phyloP scores from a whole-genome alignment of 2,113 vertebrate genomes.

The Engraulis encrasicolus region DNA sequence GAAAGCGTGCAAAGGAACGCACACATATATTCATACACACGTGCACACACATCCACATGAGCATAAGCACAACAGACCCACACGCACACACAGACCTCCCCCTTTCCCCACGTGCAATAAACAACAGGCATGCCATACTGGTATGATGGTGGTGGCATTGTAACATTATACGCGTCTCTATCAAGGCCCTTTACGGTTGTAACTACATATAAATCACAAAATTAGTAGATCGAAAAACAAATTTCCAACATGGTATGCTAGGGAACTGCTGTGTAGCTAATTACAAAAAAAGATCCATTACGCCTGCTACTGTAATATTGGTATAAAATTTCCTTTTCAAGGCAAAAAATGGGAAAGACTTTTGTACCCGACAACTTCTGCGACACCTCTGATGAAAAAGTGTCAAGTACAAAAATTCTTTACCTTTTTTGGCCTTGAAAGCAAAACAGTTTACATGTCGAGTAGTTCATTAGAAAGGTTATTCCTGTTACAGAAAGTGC shows the following conservation, averaged over 20 bases:
- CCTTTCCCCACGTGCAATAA: neutral
- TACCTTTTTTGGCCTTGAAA: no score
- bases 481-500: neutral
- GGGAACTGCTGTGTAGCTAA: neutral
- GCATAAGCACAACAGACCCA: neutral
- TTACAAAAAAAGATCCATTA: no score
- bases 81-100: neutral
- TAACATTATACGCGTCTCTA: neutral
- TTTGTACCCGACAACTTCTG: no score
- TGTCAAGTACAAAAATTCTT: no score
- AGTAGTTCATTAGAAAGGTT: neutral
- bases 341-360: no score
- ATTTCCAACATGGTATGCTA: neutral
- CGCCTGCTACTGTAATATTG: no score
- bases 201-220: neutral
- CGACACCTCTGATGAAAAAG: no score
- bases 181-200: neutral
- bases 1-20: no score
- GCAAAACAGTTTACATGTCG: no score
- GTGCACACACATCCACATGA: no score
- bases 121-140: neutral
- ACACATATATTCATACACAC: neutral
- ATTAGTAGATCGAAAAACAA: neutral
- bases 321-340: no score
- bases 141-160: neutral